phyloP scores from a whole-genome alignment of 1,140 invertebrate genomes.

The Pinna nobilis region DNA sequence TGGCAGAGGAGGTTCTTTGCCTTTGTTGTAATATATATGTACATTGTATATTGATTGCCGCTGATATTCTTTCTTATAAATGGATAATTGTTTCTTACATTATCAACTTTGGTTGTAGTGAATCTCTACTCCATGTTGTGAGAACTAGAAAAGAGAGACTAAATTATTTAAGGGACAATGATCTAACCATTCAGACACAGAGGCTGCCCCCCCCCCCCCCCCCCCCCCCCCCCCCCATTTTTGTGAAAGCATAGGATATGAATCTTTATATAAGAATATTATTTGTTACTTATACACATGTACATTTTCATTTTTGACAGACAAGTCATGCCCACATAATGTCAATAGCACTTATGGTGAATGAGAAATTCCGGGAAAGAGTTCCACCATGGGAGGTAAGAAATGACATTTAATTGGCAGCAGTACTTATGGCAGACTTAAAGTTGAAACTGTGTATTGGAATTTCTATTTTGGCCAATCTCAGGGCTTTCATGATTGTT shows the following conservation, averaged over 20 bases:
- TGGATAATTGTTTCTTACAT: no score
- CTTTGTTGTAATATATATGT: no score
- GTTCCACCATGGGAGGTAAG: conserved; percentile 95
- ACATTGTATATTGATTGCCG: no score
- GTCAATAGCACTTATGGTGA: conserved; percentile 97
- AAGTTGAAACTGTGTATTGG: neutral
- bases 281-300: neutral
- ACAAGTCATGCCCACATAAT: conserved; percentile 85
- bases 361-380: conserved; percentile 98
- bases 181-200: no score
- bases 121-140: no score
- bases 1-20: no score
- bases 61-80: no score
- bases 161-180: neutral
- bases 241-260: neutral
- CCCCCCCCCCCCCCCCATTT: no score
- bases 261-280: neutral
- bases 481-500: neutral
- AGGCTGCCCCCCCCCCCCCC: no score
- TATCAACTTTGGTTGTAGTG: no score
- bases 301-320: conserved; percentile 40
- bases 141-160: neutral
- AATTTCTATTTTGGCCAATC: neutral
- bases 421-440: neutral
- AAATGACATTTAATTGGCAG: no score